A percentile compares a stretch with the other conserved stretches of the same genome.
These are phyloP conservation scores for Troilus luridus DNA, from an alignment of 2,888 invertebrate species.

Conservation along the genomic window DNA sequence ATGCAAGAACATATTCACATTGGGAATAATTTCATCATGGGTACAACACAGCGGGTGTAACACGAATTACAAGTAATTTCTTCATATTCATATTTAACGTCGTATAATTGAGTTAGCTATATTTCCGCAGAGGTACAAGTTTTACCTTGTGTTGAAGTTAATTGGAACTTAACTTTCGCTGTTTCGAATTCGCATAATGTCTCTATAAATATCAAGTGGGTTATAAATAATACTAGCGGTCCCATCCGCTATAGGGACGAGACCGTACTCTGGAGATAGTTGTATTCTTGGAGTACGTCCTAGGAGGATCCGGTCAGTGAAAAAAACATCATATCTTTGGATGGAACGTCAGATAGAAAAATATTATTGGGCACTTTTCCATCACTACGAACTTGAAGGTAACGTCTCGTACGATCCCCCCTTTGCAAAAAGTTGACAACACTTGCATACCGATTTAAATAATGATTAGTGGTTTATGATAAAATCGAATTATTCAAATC, in stretches of 20 bases:
- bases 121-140: neutral
- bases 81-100: neutral
- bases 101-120: neutral
- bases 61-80: neutral
- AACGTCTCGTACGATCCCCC: too few relatives aligned
- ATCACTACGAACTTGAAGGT: too few relatives aligned
- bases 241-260: neutral
- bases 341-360: too few relatives aligned
- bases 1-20: slow-evolving; percentile 12
- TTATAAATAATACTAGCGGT: neutral
- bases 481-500: too few relatives aligned
- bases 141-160: neutral
- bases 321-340: neutral
- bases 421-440: too few relatives aligned
- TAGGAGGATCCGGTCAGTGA: neutral
- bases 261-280: neutral
- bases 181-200: neutral
- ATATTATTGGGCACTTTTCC: too few relatives aligned
- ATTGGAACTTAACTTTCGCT: neutral
- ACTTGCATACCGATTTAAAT: too few relatives aligned
- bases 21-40: neutral
- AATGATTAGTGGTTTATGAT: too few relatives aligned
- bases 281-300: neutral
- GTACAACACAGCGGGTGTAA: neutral
- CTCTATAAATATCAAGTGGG: slow-evolving; percentile 10